Base-by-base conservation (phyloP, 1,140 invertebrate species). In the Drosophila santomea region DNA sequence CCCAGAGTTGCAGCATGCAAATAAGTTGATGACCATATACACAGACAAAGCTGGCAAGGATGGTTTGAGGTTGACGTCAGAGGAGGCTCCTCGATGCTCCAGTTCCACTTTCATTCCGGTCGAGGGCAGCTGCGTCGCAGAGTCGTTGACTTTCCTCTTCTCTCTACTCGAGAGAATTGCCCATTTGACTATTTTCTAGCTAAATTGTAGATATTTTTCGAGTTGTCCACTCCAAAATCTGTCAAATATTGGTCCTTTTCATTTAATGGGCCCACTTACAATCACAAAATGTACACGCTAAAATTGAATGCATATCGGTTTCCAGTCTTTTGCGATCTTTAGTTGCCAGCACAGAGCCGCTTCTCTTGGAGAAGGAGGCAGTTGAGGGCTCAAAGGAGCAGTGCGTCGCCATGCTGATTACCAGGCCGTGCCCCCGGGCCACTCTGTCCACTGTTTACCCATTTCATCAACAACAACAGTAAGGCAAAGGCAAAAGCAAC, bases 391-490 rank as follows among this genome's bases (percentile, higher is more conserved):
- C 51, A 45, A 75, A 75, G 54, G 28, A 58, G 72, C 56, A 50
- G 25, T 78, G 74, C 74, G 74, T 76, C 64, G 74, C 74, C 74
- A 77, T 78, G 64, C 74, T 78, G 74, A 78, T 77, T 78, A 78
- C 74, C 74, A 76, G 63, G 54, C 55, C 74, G 50, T 66, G 12
- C 39, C 74, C 74, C 62, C 45, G 74, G 51, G 62, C 69, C 44
- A 48, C 43, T 58, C 64, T 50, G 55, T 77, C 56, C 62, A 61
- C 74, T 89, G 83, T 83, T 88, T 83, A 83, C 66, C 55, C 77
- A 71, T 57, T 60, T 75, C 73, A 77, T 60, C 72, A 76, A 48
- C 60, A 47, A 23, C 17, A 23, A 35, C 52, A 56, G 25, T 51
- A 54, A 39, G 11, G 43, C 45, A 47, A 25, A 44, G 67, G 56